These are phyloP conservation scores for Masnerella sp. DNA, from an alignment of 2,888 invertebrate genomes.

Conservation along the genomic window DNA sequence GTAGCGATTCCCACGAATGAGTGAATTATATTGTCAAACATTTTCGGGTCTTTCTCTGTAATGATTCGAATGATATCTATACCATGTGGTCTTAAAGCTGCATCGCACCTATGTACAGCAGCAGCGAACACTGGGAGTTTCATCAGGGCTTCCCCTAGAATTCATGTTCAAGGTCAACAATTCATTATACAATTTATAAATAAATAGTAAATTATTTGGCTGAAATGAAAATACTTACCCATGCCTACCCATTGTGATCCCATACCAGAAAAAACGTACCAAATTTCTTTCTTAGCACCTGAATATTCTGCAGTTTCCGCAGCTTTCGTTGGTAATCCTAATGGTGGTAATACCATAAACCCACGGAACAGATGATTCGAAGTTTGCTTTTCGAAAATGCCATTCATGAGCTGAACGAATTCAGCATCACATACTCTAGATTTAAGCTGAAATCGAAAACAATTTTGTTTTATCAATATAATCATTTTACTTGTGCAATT, in stretches of 20 bases:
- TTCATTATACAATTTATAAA: too few species aligned
- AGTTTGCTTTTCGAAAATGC: constrained; percentile 79
- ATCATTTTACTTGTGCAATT: neutral
- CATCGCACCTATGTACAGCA: constrained; percentile 81
- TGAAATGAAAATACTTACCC: constrained; percentile 79
- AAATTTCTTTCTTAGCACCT: constrained; percentile 84
- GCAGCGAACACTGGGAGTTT: constrained; percentile 81
- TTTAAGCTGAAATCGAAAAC: constrained; percentile 73
- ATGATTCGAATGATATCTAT: constrained; percentile 83
- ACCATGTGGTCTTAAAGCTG: constrained; percentile 82
- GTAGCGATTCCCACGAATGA: constrained; percentile 88
- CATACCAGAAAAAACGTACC: constrained; percentile 96
- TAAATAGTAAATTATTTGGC: neutral
- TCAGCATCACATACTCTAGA: constrained; percentile 82
- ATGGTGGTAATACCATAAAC: constrained; percentile 81
- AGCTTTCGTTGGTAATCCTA: constrained; percentile 64
- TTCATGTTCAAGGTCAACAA: too few species aligned
- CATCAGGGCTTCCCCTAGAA: constrained; percentile 79
- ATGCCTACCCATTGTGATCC: constrained; percentile 92
- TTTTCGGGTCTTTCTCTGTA: constrained; percentile 81
- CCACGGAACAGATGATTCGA: constrained; percentile 87
- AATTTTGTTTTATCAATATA: neutral
- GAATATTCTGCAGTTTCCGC: constrained; percentile 81
- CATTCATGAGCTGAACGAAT: constrained; percentile 81
- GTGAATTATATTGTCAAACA: constrained; percentile 84